Evolutionary conservation across 2,113 vertebrate genomes (phyloP), one percentile per base, ranked within the genome.

Genomic region (Sander lucioperca): DNA sequence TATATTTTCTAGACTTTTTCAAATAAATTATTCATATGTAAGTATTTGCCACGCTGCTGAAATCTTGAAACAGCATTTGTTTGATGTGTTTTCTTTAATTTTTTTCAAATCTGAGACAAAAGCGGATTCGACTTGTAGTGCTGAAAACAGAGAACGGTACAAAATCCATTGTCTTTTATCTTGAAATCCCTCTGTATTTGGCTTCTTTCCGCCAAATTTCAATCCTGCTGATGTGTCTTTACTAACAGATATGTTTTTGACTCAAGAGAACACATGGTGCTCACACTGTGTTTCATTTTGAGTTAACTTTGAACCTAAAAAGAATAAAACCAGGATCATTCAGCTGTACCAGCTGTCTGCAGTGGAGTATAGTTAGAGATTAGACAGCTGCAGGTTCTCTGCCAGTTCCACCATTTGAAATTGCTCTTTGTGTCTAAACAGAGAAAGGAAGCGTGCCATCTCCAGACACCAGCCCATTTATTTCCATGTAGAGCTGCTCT

Each of bases 1-100:
- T 74, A 59, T 85, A 85, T 84, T 91, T 92, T 91, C 83, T 39
- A 81, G 25, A 77, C 71, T 83, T 92, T 85, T 82, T 83, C 61
- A 82, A 91, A 91, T 89, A 89, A 91, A 90, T 82, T 27, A 80
- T 87, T 83, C 53, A 84, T 70, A 75, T 76, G 2, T 61, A 70
- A 68, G 67, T 47, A 73, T 70, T 70, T 45, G 62, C 27, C 51
- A 65, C 16, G 21, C 53, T 80, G 59, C 50, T 76, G 54, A 71
- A 88, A 87, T 68, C 63, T 74, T 65, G 45, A 73, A 70, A 62
- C 30, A 67, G 48, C 19, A 63, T 66, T 68, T 63, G 15, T 79
- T 66, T 82, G 47, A 85, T 85, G 65, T 74, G 7, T 53, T 56
- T 39, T 74, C 45, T 43, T 50, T 63, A 56, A 16, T 72, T 54